phyloP scores from a whole-genome alignment of 2,888 invertebrate species.

The Phoenoteleia sp. region DNA sequence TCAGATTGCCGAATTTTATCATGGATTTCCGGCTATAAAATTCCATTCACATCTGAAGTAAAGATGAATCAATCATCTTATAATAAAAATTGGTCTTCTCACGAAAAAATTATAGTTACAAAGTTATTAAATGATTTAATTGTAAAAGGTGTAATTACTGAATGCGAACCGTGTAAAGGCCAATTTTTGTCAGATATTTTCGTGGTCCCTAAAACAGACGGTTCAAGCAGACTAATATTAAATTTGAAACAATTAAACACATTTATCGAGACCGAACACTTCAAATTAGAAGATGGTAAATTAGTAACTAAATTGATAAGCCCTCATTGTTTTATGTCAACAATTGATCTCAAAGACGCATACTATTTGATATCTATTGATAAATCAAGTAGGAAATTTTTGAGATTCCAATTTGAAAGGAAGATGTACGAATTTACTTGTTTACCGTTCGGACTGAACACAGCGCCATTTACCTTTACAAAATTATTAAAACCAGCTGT shows the following conservation, averaged over 20 bases:
- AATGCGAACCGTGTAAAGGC: constrained; percentile 35
- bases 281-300: constrained; percentile 69
- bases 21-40: constrained; percentile 41
- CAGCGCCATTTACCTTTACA: constrained; percentile 37
- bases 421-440: constrained; percentile 69
- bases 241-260: constrained; percentile 66
- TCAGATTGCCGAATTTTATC: constrained; percentile 22
- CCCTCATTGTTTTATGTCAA: constrained; percentile 53
- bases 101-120: constrained; percentile 3
- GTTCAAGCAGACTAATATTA: neutral
- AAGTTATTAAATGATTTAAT: constrained; percentile 25
- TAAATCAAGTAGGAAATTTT: constrained; percentile 51
- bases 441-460: constrained; percentile 54
- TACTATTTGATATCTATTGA: constrained; percentile 60
- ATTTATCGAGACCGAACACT: constrained; percentile 58
- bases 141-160: constrained; percentile 45
- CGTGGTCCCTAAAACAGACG: constrained; percentile 56
- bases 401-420: constrained; percentile 66
- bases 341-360: constrained; percentile 63
- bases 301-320: constrained; percentile 33
- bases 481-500: constrained; percentile 46
- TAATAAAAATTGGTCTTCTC: neutral
- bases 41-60: constrained; percentile 30
- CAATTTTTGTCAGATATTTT: constrained; percentile 68
- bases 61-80: neutral